Evolutionary conservation across 2,888 invertebrate species (phyloP), one percentile per base, ranked within the genome.

Genomic region (Torymus auratus): DNA sequence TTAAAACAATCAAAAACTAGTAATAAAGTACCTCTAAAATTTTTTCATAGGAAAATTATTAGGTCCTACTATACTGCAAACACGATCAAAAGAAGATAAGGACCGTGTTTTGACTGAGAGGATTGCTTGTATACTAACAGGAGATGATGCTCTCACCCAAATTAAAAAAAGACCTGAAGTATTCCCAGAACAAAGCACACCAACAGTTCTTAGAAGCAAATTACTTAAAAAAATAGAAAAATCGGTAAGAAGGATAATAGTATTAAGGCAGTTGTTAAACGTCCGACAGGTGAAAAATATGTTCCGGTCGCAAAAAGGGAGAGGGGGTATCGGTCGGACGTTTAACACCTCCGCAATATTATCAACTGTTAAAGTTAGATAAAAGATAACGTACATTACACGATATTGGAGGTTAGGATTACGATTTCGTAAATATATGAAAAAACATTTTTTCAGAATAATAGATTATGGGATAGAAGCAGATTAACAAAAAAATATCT

Each of bases 101-200:
- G 89, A 91, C 71, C 87, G 89, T 23, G 87, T 91, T 28, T 86
- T 92, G 78, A 89, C 91, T 55, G 91, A 92, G 83, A 91, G 87
- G 87, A 91, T 92, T 80, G 91, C 91, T 12, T 90, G 90, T 73
- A 86, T 92, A 84, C 84, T 92, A 52, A 88, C 91, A 80, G 90
- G 88, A 50, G 87, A 87, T 81, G 90, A 90, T 79, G 83, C 84
- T 13, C 70, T 89, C 77, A 89, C 88, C 50, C 90, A 90, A 85
- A 73, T 61, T 58, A 23, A 70, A 1, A 15, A 75, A 50, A 60
- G 60, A 58, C 60, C 65, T 72, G 14, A 5, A 14, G 50, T 68
- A 14, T 52, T 53, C 17, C 60, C 50, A 52, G 14, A 74, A 72
- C 4, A 74, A 17, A 73, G 41, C 41, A 73, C 62, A 78, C 72